phyloP scores from a whole-genome alignment of 1,140 invertebrate species.

The Triops longicaudatus region DNA sequence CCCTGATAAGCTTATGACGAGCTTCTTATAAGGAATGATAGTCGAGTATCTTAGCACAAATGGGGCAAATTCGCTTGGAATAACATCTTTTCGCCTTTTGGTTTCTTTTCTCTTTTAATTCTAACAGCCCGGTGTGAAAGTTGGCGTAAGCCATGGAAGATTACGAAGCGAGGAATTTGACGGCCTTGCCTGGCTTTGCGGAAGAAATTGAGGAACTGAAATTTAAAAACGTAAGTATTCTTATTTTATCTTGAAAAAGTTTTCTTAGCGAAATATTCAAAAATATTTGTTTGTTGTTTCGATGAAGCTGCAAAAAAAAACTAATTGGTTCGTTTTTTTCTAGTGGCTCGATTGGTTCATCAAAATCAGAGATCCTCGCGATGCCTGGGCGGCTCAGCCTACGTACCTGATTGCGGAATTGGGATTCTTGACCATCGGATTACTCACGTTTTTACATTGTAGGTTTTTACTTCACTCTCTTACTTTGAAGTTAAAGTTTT shows the following conservation, averaged over 20 bases:
- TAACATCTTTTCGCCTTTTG: no score
- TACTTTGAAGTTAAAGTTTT: not conserved
- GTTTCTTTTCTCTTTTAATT: not conserved
- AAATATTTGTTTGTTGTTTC: no score
- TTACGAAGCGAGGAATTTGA: conserved; percentile 21
- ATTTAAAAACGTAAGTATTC: conserved; percentile 25
- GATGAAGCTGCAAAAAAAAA: no score
- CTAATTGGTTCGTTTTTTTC: not conserved
- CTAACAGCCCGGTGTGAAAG: not conserved
- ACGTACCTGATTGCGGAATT: conserved; percentile 50
- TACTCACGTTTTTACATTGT: conserved; percentile 38
- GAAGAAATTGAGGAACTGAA: conserved; percentile 20
- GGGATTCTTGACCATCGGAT: conserved; percentile 45
- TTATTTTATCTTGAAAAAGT: not conserved
- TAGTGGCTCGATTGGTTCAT: conserved; percentile 45
- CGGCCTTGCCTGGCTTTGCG: conserved; percentile 24
- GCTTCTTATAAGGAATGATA: not conserved
- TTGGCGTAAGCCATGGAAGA: conserved; percentile 11
- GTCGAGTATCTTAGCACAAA: not conserved
- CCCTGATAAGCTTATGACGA: not conserved
- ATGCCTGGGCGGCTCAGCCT: conserved; percentile 49
- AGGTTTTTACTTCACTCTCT: not conserved
- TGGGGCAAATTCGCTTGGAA: not conserved
- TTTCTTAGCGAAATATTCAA: no score
- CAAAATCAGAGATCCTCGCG: conserved; percentile 40